phyloP scores from a whole-genome alignment of 2,888 invertebrate genomes.

The Spodoptera picta region DNA sequence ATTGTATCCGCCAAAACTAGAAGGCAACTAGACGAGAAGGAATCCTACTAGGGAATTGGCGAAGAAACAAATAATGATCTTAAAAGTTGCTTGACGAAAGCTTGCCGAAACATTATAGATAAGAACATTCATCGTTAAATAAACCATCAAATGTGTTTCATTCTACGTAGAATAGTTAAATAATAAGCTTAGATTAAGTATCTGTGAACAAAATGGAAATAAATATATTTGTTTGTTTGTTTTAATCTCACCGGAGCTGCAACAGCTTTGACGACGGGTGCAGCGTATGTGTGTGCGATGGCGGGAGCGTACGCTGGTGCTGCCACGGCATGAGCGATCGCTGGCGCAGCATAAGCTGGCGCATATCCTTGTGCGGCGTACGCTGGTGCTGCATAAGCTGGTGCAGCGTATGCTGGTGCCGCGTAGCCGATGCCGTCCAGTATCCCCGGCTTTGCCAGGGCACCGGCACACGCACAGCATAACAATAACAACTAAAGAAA shows the following conservation, averaged over 20 bases:
- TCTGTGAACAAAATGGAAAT: too few relatives aligned
- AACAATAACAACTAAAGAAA: conserved; percentile 74
- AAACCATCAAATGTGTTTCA: background rate
- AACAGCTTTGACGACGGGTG: conserved; percentile 57
- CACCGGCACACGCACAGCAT: conserved; percentile 79
- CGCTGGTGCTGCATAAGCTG: conserved; percentile 22
- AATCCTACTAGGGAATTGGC: too few relatives aligned
- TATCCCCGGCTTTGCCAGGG: conserved; percentile 47
- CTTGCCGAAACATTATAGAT: too few relatives aligned
- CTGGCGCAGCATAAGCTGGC: conserved; percentile 53
- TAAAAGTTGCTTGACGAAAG: too few relatives aligned
- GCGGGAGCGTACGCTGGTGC: conserved; percentile 48
- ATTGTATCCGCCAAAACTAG: too few relatives aligned
- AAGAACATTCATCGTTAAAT: background rate
- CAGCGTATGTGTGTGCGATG: conserved; percentile 27
- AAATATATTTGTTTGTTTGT: background rate
- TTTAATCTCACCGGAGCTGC: conserved; percentile 69
- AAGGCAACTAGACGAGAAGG: too few relatives aligned
- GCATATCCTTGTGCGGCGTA: conserved; percentile 53
- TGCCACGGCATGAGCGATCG: conserved; percentile 44
- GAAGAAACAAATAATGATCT: too few relatives aligned
- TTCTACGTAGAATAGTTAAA: conserved; percentile 1
- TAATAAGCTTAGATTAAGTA: too few relatives aligned
- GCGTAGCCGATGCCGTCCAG: conserved; percentile 50
- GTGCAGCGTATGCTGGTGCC: conserved; percentile 49